phyloP scores from a whole-genome alignment of 2,888 invertebrate genomes.

The Loripinus fragilis region DNA sequence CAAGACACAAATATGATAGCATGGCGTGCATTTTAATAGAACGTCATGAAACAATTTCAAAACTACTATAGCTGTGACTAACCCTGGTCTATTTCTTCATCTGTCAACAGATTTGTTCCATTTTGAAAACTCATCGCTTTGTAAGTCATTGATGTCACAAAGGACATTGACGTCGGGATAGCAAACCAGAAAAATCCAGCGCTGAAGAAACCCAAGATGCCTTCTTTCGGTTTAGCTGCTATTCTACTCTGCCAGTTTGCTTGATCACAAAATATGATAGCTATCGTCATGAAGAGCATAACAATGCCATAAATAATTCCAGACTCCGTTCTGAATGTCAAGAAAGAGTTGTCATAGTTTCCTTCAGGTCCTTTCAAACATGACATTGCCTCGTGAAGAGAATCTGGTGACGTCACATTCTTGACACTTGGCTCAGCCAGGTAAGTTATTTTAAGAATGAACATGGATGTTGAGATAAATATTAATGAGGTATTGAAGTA shows the following conservation, averaged over 20 bases:
- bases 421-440: slow-evolving; percentile 53
- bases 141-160: slow-evolving; percentile 71
- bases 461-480: slow-evolving; percentile 71
- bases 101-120: slow-evolving; percentile 60
- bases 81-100: slow-evolving; percentile 60
- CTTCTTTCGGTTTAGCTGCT: slow-evolving; percentile 79
- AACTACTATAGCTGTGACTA: no score
- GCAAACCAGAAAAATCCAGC: slow-evolving; percentile 80
- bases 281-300: slow-evolving; percentile 64
- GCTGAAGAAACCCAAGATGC: slow-evolving; percentile 78
- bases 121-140: slow-evolving; percentile 64
- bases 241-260: slow-evolving; percentile 81
- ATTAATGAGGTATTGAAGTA: slow-evolving; percentile 79
- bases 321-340: slow-evolving; percentile 72
- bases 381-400: slow-evolving; percentile 64
- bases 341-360: slow-evolving; percentile 67
- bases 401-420: slow-evolving; percentile 54
- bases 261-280: slow-evolving; percentile 73
- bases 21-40: no score
- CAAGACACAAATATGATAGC: no score
- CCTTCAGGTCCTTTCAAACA: slow-evolving; percentile 68
- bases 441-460: slow-evolving; percentile 69
- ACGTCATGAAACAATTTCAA: no score
- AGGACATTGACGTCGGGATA: slow-evolving; percentile 77
- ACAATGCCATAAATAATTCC: slow-evolving; percentile 72